Evolutionary conservation across 2,797 vertebrate genomes (phyloP), one percentile per base, ranked within the genome.

Genomic region (Anabacerthia variegaticeps): DNA sequence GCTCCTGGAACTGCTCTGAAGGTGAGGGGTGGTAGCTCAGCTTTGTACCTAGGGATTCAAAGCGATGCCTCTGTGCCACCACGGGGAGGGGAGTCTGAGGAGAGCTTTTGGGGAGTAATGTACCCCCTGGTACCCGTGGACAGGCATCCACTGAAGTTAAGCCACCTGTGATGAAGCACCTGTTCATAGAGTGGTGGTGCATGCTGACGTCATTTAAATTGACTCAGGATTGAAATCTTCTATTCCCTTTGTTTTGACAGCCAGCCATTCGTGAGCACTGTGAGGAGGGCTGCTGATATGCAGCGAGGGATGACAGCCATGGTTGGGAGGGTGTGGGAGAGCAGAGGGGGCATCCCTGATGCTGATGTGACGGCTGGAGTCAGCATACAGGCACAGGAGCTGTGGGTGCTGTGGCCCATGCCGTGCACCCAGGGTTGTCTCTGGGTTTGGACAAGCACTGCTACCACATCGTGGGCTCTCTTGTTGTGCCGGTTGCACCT

Each of bases 71-170:
- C 12, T 1, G 27, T 48, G 46, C 17, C n/a, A 1, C 24, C 24
- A 5, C 0, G 0, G 22, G n/a, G 39, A 54, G 72, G 32, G 54
- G 36, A 71, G 26, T 14, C 41, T 81, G 52, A 46, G 73, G n/a
- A 37, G 28, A 80, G 14, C 1, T 0, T 7, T 0, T 7, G 16
- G 12, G 19, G 36, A 24, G 10, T 13, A 6, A 46, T 7, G 0
- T 17, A 12, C 11, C 37, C 41, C 19, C 34, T 0, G 1, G 34
- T 72, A 44, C 69, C 55, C 62, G 54, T 17, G 22, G 26, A 15
- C 3, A 61, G n/a, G 41, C 27, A 19, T 2, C 12, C 7, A 15
- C 6, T 37, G 30, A 30, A 63, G 32, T 32, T 36, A 54, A 66
- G 48, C 32, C 1, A 1, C 66, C 55, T 34, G 63, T 24, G 55